Evolutionary conservation across 2,888 invertebrate genomes (phyloP).

Genomic region (Balanococcus diminutus): DNA sequence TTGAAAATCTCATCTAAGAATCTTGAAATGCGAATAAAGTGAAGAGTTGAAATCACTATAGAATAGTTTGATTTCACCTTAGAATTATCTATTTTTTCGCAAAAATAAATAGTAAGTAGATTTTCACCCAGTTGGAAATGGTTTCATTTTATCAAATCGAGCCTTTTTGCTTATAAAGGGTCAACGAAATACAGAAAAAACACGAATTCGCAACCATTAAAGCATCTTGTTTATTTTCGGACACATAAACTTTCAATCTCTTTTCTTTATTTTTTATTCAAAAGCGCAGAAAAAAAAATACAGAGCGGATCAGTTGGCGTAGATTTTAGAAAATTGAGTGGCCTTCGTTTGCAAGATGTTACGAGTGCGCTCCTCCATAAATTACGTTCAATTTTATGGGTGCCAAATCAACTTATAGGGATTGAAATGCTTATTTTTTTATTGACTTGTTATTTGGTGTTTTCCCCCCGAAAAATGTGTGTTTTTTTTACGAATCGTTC

Average conservation of each 20-base stretch:
- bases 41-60: neutral
- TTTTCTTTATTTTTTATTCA: conserved; percentile 28
- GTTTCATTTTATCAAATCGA: too few species aligned
- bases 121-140: neutral
- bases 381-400: conserved; percentile 25
- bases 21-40: neutral
- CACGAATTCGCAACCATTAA: conserved; percentile 6
- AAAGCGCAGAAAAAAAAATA: conserved; percentile 22
- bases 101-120: too few species aligned
- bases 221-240: conserved; percentile 7
- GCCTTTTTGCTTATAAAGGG: neutral
- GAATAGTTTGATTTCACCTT: too few species aligned
- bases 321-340: conserved; percentile 30
- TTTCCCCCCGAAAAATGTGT: neutral
- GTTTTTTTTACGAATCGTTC: neutral
- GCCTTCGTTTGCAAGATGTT: conserved; percentile 25
- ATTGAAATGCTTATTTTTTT: conserved; percentile 4
- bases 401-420: conserved; percentile 14
- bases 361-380: neutral
- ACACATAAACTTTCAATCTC: conserved; percentile 12
- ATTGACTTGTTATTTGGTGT: neutral
- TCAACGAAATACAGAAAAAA: neutral
- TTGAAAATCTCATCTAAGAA: neutral
- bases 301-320: conserved; percentile 23
- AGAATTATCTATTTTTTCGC: too few species aligned